These are phyloP conservation scores for Lepus americanus DNA, from an alignment of 2,113 vertebrate species.

Conservation along the genomic window DNA sequence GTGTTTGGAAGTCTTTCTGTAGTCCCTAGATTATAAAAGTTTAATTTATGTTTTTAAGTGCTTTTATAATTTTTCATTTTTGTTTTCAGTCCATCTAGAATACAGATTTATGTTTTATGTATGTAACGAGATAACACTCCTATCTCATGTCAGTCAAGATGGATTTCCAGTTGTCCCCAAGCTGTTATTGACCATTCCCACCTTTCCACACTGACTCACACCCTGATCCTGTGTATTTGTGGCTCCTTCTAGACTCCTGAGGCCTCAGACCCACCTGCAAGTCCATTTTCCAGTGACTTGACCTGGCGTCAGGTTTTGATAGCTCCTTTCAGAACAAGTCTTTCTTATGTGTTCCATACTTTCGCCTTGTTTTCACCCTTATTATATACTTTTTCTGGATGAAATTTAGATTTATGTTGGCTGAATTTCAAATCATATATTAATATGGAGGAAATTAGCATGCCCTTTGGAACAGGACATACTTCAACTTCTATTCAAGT, in stretches of 20 bases:
- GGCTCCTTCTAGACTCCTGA: background rate
- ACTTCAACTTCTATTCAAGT: slow-evolving; percentile 1
- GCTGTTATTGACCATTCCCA: background rate
- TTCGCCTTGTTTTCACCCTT: background rate
- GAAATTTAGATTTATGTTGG: slow-evolving; percentile 20
- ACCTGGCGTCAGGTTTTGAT: background rate
- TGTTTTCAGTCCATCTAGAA: background rate
- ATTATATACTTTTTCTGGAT: background rate
- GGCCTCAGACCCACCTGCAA: background rate
- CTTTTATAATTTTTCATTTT: slow-evolving; percentile 52
- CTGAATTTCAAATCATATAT: background rate
- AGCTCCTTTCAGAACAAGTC: background rate
- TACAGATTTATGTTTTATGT: background rate
- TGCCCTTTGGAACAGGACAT: background rate
- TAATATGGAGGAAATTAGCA: slow-evolving; percentile 23
- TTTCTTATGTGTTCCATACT: background rate
- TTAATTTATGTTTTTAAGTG: background rate
- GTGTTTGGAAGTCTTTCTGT: background rate
- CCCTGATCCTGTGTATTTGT: background rate
- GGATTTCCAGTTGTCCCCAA: background rate
- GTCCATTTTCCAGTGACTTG: background rate
- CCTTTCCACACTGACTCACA: background rate
- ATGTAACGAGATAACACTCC: background rate
- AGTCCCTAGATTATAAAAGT: background rate
- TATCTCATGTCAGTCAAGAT: slow-evolving; percentile 22